Base-by-base conservation (phyloP, 2,888 invertebrate species). In the Darwinula stevensoni region DNA sequence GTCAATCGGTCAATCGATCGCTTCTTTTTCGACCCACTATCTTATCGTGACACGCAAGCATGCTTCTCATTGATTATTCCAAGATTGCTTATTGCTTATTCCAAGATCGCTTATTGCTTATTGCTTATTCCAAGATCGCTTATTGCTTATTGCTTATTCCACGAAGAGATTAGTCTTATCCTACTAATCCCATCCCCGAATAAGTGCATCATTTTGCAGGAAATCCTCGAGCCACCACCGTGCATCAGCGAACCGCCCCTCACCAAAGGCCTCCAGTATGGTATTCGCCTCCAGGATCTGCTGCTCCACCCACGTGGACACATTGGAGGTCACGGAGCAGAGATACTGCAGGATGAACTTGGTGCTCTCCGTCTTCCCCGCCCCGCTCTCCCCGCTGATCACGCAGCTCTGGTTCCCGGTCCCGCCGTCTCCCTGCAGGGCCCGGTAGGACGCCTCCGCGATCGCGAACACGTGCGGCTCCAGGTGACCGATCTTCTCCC, bases 221-320 rank as follows among this genome's bases (percentile, higher is more conserved):
- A n/a, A n/a, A n/a, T n/a, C n/a, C n/a, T n/a, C n/a, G n/a, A n/a
- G n/a, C n/a, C n/a, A n/a, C n/a, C n/a, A n/a, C n/a, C n/a, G n/a
- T n/a, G n/a, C n/a, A n/a, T n/a, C n/a, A n/a, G n/a, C n/a, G n/a
- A n/a, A n/a, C n/a, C n/a, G 22, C 6, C 22, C 9, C 22, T 58
- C 57, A 75, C 82, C 82, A 48, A 84, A 84, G 22, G 82, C 78
- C 55, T 84, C 82, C 30, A 84, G 57, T 39, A 84, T 78, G 11
- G 80, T 82, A 48, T 84, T 82, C 4, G 82, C 82, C 51, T 84
- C 84, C 15, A 84, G 59, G 42, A 84, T 84, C 57, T 84, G 82
- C 48, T 84, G 80, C 47, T 84, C 80, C n/a, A 82, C 75, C 82
- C 82, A 84, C 2, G 80, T 73, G 36, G 69, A 69, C 18, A 69